These are phyloP conservation scores for Cephalopterus ornatus DNA, from an alignment of 2,113 vertebrate species.

Conservation along the genomic window DNA sequence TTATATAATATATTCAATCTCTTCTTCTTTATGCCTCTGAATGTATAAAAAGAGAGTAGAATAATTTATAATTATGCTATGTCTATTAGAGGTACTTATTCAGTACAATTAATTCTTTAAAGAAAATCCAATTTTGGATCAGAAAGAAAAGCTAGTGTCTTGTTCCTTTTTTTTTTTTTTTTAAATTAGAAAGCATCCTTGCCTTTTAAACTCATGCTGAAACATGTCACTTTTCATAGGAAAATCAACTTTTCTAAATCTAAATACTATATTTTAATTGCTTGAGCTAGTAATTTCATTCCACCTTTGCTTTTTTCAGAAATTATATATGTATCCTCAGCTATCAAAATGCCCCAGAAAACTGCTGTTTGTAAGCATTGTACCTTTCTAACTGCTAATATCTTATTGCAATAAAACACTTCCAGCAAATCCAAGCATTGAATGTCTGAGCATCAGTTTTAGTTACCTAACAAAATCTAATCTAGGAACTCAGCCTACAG, in stretches of 20 bases:
- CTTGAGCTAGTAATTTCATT: neutral
- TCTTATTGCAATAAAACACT: neutral
- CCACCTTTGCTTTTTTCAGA: neutral
- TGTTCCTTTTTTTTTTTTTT: neutral
- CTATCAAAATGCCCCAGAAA: neutral
- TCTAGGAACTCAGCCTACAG: neutral
- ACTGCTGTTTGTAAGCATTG: neutral
- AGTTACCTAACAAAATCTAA: neutral
- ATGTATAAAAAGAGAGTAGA: neutral
- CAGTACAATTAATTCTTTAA: neutral
- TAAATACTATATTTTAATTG: neutral
- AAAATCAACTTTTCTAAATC: neutral
- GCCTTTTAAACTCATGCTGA: neutral
- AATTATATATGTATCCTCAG: neutral
- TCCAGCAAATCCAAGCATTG: neutral
- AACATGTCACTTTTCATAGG: neutral
- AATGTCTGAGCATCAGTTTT: neutral
- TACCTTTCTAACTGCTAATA: neutral
- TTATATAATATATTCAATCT: neutral
- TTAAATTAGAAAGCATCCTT: neutral
- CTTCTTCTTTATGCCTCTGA: neutral
- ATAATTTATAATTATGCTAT: neutral
- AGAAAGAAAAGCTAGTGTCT: neutral
- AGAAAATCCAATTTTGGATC: neutral
- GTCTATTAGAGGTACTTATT: neutral